Percentiles rank a stretch among this genome's conserved stretches.
Evolutionary conservation across 2,888 invertebrate species (phyloP).

Genomic region (Therioaphis trifolii): DNA sequence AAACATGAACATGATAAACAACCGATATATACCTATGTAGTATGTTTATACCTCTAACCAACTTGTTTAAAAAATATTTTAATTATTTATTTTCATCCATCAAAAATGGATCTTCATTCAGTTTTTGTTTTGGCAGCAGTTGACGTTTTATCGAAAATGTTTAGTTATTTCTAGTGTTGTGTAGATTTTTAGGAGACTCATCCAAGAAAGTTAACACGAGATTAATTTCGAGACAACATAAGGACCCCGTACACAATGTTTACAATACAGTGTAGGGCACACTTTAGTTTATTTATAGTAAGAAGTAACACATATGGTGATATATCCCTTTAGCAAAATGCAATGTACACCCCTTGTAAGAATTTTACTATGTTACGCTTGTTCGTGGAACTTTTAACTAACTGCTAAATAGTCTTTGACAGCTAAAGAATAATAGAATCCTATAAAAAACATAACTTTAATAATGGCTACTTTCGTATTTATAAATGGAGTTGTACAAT

Average conservation of each 20-base stretch:
- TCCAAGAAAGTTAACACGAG: slow-evolving; percentile 24
- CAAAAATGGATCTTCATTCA: background rate
- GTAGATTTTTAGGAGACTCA: background rate
- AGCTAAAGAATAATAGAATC: background rate
- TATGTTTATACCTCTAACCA: background rate
- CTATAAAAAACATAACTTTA: background rate
- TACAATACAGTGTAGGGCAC: slow-evolving; percentile 7
- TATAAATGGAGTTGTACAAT: background rate
- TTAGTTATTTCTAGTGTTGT: slow-evolving; percentile 22
- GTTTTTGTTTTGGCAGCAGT: slow-evolving; percentile 27
- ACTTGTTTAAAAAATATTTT: background rate
- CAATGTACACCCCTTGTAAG: slow-evolving; percentile 23
- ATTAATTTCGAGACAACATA: slow-evolving; percentile 27
- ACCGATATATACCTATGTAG: too few relatives aligned
- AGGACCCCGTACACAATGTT: slow-evolving; percentile 17
- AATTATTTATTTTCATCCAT: background rate
- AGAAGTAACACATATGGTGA: slow-evolving; percentile 43
- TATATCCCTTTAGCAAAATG: slow-evolving; percentile 35
- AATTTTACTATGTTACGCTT: background rate
- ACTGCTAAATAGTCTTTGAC: background rate
- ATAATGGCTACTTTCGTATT: background rate
- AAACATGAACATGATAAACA: background rate
- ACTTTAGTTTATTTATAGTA: slow-evolving; percentile 48
- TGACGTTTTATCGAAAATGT: slow-evolving; percentile 16
- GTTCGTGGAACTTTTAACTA: slow-evolving; percentile 21